A percentile compares a stretch with the other conserved stretches of the same genome.
Evolutionary conservation across 1,140 invertebrate genomes (phyloP).

Genomic region (Heliconius congener): DNA sequence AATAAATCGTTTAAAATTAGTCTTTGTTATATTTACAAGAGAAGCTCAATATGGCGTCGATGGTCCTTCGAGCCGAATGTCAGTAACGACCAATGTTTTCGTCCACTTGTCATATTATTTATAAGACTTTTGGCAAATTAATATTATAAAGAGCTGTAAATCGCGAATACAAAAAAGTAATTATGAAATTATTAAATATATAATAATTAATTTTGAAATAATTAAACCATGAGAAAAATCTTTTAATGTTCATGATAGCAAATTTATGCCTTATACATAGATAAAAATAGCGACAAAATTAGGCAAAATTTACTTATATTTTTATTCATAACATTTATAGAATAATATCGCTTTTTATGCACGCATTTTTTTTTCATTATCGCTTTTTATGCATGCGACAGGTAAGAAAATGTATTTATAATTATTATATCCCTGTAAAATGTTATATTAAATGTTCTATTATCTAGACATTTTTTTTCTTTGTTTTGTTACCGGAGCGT

Average conservation of each 20-base stretch:
- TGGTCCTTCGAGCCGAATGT: constrained; percentile 25
- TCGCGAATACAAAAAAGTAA: too few species aligned
- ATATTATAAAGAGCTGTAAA: neutral
- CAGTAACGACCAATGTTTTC: neutral
- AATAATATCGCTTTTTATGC: neutral
- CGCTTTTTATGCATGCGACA: neutral
- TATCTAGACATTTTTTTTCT: too few species aligned
- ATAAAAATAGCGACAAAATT: too few species aligned
- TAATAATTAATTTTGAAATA: too few species aligned
- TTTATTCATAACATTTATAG: neutral
- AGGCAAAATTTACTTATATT: too few species aligned
- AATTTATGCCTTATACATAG: too few species aligned
- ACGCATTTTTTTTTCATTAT: neutral
- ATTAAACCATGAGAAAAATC: too few species aligned
- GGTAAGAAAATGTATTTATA: neutral
- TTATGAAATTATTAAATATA: too few species aligned
- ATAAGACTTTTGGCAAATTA: neutral
- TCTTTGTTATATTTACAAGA: constrained; percentile 31
- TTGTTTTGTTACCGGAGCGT: too few species aligned
- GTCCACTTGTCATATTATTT: neutral
- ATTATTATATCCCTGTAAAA: neutral
- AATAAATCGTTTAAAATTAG: constrained; percentile 28
- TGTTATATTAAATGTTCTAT: neutral
- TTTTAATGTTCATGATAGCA: too few species aligned
- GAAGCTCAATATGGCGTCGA: constrained; percentile 26